Base-by-base conservation (phyloP, 53 echinoderm and acorn worm genomes). In the Henricia sp. region DNA sequence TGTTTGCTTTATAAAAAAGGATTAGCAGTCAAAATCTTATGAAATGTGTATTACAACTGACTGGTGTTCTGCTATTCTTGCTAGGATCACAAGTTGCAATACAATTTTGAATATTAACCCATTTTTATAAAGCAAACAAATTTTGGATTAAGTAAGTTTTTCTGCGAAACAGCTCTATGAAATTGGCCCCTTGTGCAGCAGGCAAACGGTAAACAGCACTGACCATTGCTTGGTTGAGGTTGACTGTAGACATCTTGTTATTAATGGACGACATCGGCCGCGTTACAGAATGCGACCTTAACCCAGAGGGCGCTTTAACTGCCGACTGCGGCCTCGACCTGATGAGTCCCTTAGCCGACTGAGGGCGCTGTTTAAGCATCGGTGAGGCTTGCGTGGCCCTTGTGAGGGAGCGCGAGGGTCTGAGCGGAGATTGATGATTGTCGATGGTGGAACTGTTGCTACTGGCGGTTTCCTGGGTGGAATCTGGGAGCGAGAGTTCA, bases 231-330 rank as follows among this genome's bases (percentile, higher is more conserved):
- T 80, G 80, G 48, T 29, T 64, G 19, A 80, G 80, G 33, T 50
- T 80, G 63, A 80, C 46, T 9, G 63, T 64, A 0, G 80, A 80
- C 80, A 80, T n/a, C 65, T 80, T 80, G 30, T 64, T 28, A 8
- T 44, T 87, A 14, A 91, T 72, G 56, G 95, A 95, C 46, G 95
- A 95, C 57, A 50, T 83, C 4, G 96, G 96, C n/a, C 96, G 85
- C 0, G 93, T 92, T 50, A 99, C 42, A 4, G 94, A 97, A 23
- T 86, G 74, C 11, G 99, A 90, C 62, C 92, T 88, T 37, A 63
- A 72, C 17, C 73, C 70, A 1, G 84, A 37, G 1, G 84, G 60
- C 12, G 88, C 67, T 56, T 68, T 88, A 24, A 74, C 64, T 1
- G 85, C 95, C 10, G 94, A 88, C 71, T 70, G 52, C 11, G 92